Conservation (phyloP, 1,140 invertebrate species). For the Drosophila guanche region DNA sequence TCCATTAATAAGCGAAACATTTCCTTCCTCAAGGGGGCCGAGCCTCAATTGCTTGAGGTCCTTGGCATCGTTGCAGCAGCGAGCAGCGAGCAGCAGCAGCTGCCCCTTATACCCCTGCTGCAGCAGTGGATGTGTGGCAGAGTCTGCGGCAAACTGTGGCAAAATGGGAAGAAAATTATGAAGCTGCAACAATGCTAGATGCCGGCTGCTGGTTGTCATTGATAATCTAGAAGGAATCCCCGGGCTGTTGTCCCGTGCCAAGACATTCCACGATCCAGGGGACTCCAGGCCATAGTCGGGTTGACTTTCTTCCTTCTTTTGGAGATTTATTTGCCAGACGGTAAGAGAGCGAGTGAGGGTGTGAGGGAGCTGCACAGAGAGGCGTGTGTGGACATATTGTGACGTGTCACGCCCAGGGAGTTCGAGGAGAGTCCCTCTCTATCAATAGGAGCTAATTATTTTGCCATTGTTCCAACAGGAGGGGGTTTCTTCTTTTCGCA, state of each 20-base stretch:
- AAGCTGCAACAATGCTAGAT: slow-evolving; percentile 61
- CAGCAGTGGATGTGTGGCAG: slow-evolving; percentile 39
- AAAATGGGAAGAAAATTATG: slow-evolving; percentile 68
- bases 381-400: slow-evolving; percentile 74
- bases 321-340: slow-evolving; percentile 69
- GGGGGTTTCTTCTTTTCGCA: slow-evolving; percentile 47
- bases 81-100: slow-evolving; percentile 10
- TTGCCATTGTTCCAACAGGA: slow-evolving; percentile 59
- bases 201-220: slow-evolving; percentile 78
- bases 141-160: slow-evolving; percentile 50
- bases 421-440: slow-evolving; percentile 20
- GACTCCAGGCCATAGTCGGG: slow-evolving; percentile 13
- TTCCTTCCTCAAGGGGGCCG: slow-evolving; percentile 46
- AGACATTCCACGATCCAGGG: slow-evolving; percentile 35
- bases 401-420: slow-evolving; percentile 73
- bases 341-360: slow-evolving; percentile 4
- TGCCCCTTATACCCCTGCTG: slow-evolving; percentile 26
- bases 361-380: slow-evolving; percentile 24
- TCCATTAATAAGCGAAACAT: slow-evolving; percentile 47
- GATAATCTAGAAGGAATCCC: slow-evolving; percentile 64
- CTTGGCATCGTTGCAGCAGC: slow-evolving; percentile 15
- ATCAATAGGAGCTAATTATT: slow-evolving; percentile 77
- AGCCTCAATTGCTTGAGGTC: slow-evolving; percentile 47
- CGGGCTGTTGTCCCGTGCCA: slow-evolving; percentile 60
- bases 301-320: slow-evolving; percentile 53